These are phyloP conservation scores for Stegastes partitus DNA, from an alignment of 2,113 vertebrate genomes.

Conservation along the genomic window DNA sequence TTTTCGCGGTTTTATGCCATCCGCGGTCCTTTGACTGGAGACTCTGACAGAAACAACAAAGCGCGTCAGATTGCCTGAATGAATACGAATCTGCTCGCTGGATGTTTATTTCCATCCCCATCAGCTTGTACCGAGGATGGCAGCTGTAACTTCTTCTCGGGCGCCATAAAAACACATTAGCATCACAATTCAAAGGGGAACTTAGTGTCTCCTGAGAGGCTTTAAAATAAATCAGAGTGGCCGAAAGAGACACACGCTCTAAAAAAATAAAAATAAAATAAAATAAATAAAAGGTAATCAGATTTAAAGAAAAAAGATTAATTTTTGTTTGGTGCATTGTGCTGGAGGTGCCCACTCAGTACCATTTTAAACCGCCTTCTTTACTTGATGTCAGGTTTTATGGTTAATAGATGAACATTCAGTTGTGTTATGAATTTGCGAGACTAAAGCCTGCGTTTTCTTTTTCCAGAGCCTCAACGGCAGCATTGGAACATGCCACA, in stretches of 20 bases:
- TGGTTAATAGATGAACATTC: not conserved
- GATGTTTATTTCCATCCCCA: slow-evolving; percentile 42
- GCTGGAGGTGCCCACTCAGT: too few species aligned
- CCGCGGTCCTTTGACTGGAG: slow-evolving; percentile 32
- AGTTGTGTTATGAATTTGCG: not conserved
- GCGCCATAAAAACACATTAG: slow-evolving; percentile 31
- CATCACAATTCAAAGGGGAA: slow-evolving; percentile 31
- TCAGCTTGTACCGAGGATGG: slow-evolving; percentile 39
- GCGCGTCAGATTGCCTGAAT: slow-evolving; percentile 51
- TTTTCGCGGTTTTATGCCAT: slow-evolving; percentile 49
- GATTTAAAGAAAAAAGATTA: not conserved
- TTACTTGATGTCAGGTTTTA: not conserved
- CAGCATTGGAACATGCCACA: slow-evolving; percentile 79
- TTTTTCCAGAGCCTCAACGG: slow-evolving; percentile 82
- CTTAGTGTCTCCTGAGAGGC: slow-evolving; percentile 15
- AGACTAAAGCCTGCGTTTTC: slow-evolving; percentile 8
- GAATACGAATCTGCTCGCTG: slow-evolving; percentile 45
- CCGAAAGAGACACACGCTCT: not conserved
- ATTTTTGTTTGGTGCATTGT: too few species aligned
- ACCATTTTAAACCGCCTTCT: not conserved
- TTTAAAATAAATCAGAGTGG: slow-evolving; percentile 32
- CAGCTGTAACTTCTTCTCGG: slow-evolving; percentile 19
- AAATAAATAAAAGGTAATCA: not conserved
- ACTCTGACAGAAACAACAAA: slow-evolving; percentile 54
- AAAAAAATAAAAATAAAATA: too few species aligned